Base-by-base conservation (phyloP, 2,888 invertebrate genomes). In the Leucoptera coffeella region DNA sequence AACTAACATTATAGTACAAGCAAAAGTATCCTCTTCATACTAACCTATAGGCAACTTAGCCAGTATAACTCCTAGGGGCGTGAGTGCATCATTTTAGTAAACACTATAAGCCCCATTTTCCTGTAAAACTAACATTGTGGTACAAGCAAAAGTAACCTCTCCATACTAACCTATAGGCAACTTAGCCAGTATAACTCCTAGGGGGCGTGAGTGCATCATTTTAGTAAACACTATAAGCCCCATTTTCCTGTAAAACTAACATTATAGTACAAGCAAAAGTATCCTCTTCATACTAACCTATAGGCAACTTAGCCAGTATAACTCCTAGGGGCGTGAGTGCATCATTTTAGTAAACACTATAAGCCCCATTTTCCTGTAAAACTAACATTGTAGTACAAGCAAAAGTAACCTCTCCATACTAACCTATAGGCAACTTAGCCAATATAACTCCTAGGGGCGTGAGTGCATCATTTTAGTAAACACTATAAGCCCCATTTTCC, bases 391-490 rank as follows among this genome's bases (percentile, higher is more conserved):
- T n/a, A n/a, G n/a, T n/a, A n/a, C n/a, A n/a, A n/a, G n/a, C n/a
- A n/a, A n/a, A n/a, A n/a, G n/a, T n/a, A n/a, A n/a, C n/a, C n/a
- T n/a, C n/a, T n/a, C 22, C 3, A 11, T n/a, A 36, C 38, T 33
- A 22, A 71, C 71, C 71, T 31, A 99, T 88, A 0, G 97, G 97
- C 37, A 99, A 55, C 36, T 91, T 85, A 4, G 97, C 97, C 6
- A 99, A 73, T 34, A 97, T 92, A 33, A 82, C 79, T 0, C 99
- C 99, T 11, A 97, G 73, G 0, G 95, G 89, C 0, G 97, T 99
- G 31, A 99, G 60, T 36, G 92, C 89, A 50, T 95, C 91, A 33
- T 80, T 76, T 0, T 55, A 50, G 55, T 96, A 94, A 38, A 99
- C 65, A 38, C 96, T n/a, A n/a, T n/a, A n/a, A n/a, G n/a, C n/a